Percentiles rank a stretch among this genome's conserved stretches.
Evolutionary conservation across 2,797 vertebrate genomes (phyloP).

Genomic region (Artibeus jamaicensis): DNA sequence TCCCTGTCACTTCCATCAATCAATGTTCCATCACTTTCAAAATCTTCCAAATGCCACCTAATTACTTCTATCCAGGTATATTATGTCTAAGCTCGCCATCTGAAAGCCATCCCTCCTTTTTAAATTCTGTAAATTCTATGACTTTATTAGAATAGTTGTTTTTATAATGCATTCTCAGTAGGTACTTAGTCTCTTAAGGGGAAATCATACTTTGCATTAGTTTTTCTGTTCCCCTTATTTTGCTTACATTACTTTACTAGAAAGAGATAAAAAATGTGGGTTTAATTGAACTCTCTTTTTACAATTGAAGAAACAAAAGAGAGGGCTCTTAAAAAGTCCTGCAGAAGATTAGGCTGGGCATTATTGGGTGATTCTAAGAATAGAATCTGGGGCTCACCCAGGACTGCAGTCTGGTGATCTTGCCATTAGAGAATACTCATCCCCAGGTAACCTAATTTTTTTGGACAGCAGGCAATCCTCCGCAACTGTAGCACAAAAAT

Average conservation of each 20-base stretch:
- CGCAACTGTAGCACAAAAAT: conserved; percentile 26
- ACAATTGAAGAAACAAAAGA: conserved; percentile 7
- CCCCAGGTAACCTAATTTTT: conserved; percentile 66
- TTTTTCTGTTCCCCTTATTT: background rate
- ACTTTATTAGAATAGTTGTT: background rate
- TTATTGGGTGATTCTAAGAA: conserved; percentile 54
- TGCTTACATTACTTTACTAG: background rate
- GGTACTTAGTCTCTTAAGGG: background rate
- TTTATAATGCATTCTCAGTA: background rate
- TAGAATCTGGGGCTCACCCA: conserved; percentile 48
- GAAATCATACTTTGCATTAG: background rate
- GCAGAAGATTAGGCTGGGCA: conserved; percentile 46
- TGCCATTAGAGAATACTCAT: conserved; percentile 58
- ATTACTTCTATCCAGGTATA: background rate
- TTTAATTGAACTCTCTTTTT: background rate
- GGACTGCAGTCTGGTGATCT: conserved; percentile 49
- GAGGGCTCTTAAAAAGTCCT: background rate
- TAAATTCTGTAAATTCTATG: background rate
- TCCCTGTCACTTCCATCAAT: background rate
- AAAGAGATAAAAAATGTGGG: background rate
- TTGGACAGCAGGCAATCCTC: conserved; percentile 61
- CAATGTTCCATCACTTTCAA: background rate
- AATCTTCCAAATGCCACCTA: background rate
- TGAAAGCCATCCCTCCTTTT: background rate
- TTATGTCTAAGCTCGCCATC: background rate